These are phyloP conservation scores for Callyntrura sp. DNA, from an alignment of 2,888 invertebrate species.

Conservation along the genomic window DNA sequence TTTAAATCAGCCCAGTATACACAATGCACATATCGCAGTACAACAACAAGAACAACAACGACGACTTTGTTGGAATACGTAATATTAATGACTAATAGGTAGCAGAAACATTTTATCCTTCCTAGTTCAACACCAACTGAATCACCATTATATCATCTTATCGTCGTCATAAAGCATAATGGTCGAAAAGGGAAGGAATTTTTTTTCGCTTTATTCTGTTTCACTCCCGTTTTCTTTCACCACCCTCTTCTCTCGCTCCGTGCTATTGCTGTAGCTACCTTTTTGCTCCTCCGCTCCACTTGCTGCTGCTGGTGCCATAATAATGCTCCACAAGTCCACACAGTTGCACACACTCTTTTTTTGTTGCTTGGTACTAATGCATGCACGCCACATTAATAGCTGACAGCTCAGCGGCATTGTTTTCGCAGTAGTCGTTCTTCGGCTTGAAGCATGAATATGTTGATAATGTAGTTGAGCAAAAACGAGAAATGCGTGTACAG, in stretches of 20 bases:
- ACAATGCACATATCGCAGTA: not conserved
- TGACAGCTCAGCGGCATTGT: constrained; percentile 42
- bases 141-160: constrained; percentile 26
- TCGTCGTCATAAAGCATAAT: not conserved
- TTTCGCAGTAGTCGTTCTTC: constrained; percentile 8
- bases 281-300: constrained; percentile 33
- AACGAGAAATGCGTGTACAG: not conserved
- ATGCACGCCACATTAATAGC: constrained; percentile 43
- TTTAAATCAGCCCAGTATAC: constrained; percentile 15
- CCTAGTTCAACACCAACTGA: constrained; percentile 52
- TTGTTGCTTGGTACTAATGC: constrained; percentile 16
- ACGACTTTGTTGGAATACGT: constrained; percentile 33
- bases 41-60: constrained; percentile 2
- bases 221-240: constrained; percentile 52
- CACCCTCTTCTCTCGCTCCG: constrained; percentile 46
- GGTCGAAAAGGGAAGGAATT: constrained; percentile 30
- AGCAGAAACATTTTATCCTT: constrained; percentile 44
- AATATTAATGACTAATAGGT: constrained; percentile 60
- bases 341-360: constrained; percentile 3
- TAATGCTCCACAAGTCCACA: not conserved
- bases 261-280: not conserved
- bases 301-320: not conserved
- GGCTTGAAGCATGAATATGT: not conserved
- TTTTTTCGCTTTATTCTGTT: constrained; percentile 44
- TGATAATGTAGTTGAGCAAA: constrained; percentile 24